These are phyloP conservation scores for Pipistrellus pygmaeus DNA, from an alignment of 2,797 vertebrate species.

Conservation along the genomic window DNA sequence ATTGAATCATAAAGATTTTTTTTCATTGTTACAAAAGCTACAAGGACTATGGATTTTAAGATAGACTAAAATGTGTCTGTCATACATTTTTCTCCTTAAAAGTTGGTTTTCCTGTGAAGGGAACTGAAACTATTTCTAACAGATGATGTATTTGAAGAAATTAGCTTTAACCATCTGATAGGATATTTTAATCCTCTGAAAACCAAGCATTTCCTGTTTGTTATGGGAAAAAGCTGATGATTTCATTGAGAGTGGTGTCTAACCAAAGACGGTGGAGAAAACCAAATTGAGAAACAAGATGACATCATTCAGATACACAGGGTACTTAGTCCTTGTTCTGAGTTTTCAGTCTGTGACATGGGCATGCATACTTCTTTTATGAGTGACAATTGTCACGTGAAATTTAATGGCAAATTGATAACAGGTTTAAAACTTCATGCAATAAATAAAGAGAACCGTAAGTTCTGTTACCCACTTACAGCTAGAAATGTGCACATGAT, in stretches of 20 bases:
- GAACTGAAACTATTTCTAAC: not conserved
- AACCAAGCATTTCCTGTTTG: not conserved
- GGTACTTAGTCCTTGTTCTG: not conserved
- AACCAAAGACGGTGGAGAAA: not conserved
- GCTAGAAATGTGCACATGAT: not conserved
- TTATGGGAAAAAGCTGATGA: not conserved
- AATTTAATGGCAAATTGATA: not conserved
- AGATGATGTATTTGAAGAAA: not conserved
- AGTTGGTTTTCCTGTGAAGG: not conserved
- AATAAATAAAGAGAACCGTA: not conserved
- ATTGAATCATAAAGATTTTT: constrained; percentile 3
- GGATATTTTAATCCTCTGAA: not conserved
- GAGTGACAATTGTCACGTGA: not conserved
- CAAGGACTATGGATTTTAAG: not conserved
- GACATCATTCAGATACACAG: accelerated
- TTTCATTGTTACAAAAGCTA: not conserved
- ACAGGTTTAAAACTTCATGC: not conserved
- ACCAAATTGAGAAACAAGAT: not conserved
- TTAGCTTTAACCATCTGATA: not conserved
- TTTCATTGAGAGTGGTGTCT: not conserved
- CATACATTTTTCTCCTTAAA: not conserved
- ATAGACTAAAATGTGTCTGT: not conserved
- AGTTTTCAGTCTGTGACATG: not conserved
- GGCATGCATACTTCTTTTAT: not conserved
- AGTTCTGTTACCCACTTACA: not conserved